phyloP scores from a whole-genome alignment of 2,888 invertebrate genomes.

The Ceraclea dissimilis region DNA sequence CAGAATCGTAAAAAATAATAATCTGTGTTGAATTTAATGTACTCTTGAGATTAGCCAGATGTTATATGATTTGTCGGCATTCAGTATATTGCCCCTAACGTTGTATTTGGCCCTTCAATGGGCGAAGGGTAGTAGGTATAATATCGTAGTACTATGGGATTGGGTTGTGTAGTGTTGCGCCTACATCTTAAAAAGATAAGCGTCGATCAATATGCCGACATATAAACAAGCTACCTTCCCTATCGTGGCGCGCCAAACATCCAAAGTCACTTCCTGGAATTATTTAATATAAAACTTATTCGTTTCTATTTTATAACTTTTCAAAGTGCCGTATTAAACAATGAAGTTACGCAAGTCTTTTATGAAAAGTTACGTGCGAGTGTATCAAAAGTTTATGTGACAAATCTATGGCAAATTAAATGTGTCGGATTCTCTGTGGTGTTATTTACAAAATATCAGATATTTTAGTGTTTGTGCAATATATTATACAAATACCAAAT shows the following conservation, averaged over 20 bases:
- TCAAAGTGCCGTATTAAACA: not conserved
- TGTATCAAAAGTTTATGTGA: too few species aligned
- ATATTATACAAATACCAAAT: too few species aligned
- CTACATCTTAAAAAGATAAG: constrained; percentile 25
- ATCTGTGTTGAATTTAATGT: too few species aligned
- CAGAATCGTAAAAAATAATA: too few species aligned
- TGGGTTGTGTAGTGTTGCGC: constrained; percentile 15
- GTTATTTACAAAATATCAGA: constrained; percentile 41
- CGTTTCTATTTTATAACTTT: not conserved
- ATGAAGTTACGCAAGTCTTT: not conserved
- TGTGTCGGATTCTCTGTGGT: constrained; percentile 33
- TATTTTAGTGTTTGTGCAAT: too few species aligned
- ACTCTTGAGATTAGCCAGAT: too few species aligned
- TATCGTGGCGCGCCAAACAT: constrained; percentile 18
- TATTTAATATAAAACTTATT: constrained; percentile 16
- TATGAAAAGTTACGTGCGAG: not conserved
- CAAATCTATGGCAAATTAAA: too few species aligned
- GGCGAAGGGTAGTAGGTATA: not conserved
- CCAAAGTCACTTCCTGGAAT: constrained; percentile 12
- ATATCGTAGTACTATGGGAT: not conserved
- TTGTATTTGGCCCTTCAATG: not conserved
- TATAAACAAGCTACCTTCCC: constrained; percentile 19
- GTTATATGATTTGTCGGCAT: too few species aligned
- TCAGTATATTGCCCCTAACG: too few species aligned
- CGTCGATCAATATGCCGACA: constrained; percentile 24